Evolutionary conservation across 2,888 invertebrate species (phyloP).

Genomic region (Andrena haemorrhoa): DNA sequence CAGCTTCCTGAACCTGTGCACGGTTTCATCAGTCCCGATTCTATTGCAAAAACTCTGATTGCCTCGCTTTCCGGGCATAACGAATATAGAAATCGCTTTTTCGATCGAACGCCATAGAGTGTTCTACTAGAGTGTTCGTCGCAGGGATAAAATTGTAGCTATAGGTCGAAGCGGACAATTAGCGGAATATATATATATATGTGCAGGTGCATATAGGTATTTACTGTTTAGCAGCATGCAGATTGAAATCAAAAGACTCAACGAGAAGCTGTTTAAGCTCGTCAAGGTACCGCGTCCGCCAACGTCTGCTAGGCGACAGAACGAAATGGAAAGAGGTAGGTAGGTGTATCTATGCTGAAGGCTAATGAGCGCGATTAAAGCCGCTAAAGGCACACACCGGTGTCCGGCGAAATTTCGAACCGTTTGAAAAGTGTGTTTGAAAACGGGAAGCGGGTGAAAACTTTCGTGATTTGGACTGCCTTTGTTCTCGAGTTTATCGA

Average conservation of each 20-base stretch:
- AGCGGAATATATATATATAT: no score
- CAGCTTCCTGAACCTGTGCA: no score
- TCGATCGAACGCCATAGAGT: neutral
- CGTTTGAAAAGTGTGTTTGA: neutral
- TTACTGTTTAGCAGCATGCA: neutral
- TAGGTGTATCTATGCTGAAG: neutral
- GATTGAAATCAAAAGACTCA: constrained; percentile 14
- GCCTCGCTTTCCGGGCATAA: no score
- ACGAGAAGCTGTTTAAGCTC: constrained; percentile 61
- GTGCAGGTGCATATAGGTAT: neutral
- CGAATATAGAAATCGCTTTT: neutral
- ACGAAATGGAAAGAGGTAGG: constrained; percentile 26
- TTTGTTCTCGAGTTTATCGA: constrained; percentile 4
- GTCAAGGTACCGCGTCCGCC: constrained; percentile 60
- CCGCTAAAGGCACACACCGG: constrained; percentile 15
- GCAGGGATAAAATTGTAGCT: neutral
- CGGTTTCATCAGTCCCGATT: no score
- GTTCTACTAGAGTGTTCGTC: neutral
- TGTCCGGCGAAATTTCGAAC: neutral
- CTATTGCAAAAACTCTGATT: no score
- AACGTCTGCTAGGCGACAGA: constrained; percentile 49
- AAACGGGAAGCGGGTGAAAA: neutral
- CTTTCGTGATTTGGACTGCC: constrained; percentile 11
- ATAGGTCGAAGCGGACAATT: neutral
- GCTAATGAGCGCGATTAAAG: constrained; percentile 38